Base-by-base conservation (phyloP, 2,797 vertebrate species). In the Prionace glauca region DNA sequence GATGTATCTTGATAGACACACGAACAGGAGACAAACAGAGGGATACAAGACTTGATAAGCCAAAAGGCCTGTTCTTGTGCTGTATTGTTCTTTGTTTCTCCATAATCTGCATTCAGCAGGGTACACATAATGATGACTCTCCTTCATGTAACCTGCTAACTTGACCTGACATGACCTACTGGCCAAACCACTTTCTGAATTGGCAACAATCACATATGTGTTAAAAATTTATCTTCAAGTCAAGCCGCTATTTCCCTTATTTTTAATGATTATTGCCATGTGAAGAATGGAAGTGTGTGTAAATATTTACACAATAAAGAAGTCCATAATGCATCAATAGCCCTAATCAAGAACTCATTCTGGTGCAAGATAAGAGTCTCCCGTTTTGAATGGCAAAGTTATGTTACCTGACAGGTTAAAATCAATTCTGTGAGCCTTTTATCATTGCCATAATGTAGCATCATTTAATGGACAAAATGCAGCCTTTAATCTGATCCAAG, bases 351-450 rank as follows among this genome's bases (percentile, higher is more conserved):
- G 90, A 67, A 92, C 62, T 92, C 14, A 20, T 67, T 67, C 62
- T 22, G 18, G 16, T 67, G 60, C 62, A 16, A 10, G 36, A 41
- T 69, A 10, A 60, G 62, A 67, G 18, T 92, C 9, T 92, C 18
- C n/a, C 11, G 11, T 92, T 92, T 92, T 92, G n/a, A 92, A 92
- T 11, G 90, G 2, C 20, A 67, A 36, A 92, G 41, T 92, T n/a
- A 8, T 36, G n/a, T 92, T 69, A 69, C 65, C 67, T 92, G 62
- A 67, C 62, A 65, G 67, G 62, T 32, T 92, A n/a, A 67, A 92
- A 92, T 67, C 90, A 92, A 92, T 92, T 92, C 32, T 92, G 7
- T 92, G n/a, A 67, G n/a, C 90, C n/a, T 92, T 36, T n/a, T 92
- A 41, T 92, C 65, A 92, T 67, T 16, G 36, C 90, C n/a, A 41